Percentiles rank a stretch among this genome's conserved stretches.
phyloP scores from a whole-genome alignment of 2,888 invertebrate species.

The Tetragnatha montana region DNA sequence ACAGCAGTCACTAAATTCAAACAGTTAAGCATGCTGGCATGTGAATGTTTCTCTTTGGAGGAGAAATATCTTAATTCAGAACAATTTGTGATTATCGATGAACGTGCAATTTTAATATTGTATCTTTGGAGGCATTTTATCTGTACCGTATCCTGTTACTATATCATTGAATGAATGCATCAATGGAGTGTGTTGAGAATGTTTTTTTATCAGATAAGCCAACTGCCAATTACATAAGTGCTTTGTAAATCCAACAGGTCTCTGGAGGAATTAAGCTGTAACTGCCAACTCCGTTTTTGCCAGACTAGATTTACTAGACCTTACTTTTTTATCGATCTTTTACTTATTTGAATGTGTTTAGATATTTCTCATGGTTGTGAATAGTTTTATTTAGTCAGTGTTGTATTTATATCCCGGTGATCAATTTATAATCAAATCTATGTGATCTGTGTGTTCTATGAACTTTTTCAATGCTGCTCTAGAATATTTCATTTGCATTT shows the following conservation, averaged over 20 bases:
- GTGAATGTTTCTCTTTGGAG: background rate
- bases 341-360: background rate
- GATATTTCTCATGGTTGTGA: background rate
- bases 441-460: background rate
- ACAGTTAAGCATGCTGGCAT: background rate
- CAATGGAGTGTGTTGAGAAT: background rate
- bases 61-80: background rate
- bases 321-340: background rate
- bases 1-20: background rate
- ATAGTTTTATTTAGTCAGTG: background rate
- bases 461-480: background rate
- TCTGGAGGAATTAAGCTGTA: background rate
- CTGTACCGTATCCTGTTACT: background rate
- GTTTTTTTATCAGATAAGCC: background rate
- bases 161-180: background rate
- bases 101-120: background rate
- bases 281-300: constrained; percentile 18
- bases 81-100: background rate
- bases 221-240: constrained; percentile 39
- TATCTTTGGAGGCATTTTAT: background rate
- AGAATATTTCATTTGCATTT: background rate
- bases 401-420: constrained; percentile 20
- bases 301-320: background rate
- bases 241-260: constrained; percentile 16
- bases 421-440: background rate